Evolutionary conservation across 1,140 invertebrate genomes (phyloP).

Genomic region (Aphelenchoides fujianensis): DNA sequence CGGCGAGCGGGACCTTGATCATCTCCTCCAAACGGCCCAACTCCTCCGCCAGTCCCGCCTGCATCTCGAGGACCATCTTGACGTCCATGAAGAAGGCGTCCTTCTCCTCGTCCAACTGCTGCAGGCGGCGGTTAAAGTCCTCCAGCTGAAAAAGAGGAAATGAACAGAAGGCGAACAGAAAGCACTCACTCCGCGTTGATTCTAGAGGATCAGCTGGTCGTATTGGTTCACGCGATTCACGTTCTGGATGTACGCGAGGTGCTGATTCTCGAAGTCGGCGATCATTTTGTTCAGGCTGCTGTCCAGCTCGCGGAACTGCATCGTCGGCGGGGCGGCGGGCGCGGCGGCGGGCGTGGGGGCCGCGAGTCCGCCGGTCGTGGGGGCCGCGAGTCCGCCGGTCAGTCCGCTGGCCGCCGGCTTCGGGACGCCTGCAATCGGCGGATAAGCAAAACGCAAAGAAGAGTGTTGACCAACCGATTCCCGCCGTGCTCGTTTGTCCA

Average conservation of each 20-base stretch:
- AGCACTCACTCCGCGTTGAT: slow-evolving; percentile 3
- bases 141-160: slow-evolving; percentile 17
- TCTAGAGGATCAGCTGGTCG: not conserved
- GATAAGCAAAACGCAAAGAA: not conserved
- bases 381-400: not conserved
- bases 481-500: not conserved
- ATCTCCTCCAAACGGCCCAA: not conserved
- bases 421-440: not conserved
- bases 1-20: not conserved
- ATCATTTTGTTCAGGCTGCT: not conserved
- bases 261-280: slow-evolving; percentile 3
- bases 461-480: not conserved
- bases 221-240: not conserved
- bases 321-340: not conserved
- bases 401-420: too few relatives aligned
- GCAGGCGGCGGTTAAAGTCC: not conserved
- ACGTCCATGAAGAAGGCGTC: not conserved
- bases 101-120: slow-evolving; percentile 4
- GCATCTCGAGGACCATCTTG: not conserved
- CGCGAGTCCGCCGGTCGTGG: not conserved
- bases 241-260: not conserved
- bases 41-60: not conserved
- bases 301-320: not conserved
- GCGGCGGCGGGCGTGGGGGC: not conserved
- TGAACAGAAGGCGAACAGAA: too few relatives aligned